A percentile compares a stretch with the other conserved stretches of the same genome.
Conservation (phyloP, 2,113 vertebrate species). For the Ancistrus triradiatus region DNA sequence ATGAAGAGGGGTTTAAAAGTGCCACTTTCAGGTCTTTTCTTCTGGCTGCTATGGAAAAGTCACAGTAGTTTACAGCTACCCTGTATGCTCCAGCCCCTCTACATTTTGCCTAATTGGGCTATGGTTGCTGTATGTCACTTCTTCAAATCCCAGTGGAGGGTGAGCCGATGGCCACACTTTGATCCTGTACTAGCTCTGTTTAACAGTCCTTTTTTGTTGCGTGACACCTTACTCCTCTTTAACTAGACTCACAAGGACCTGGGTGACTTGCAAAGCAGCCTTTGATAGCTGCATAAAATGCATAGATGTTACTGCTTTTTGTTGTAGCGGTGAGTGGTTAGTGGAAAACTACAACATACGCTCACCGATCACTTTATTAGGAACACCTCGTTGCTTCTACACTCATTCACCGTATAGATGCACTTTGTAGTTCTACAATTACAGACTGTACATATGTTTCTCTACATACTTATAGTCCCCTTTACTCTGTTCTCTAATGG, state of each 20-base stretch:
- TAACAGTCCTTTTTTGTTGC: conserved; percentile 34
- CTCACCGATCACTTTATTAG: no score
- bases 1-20: neutral
- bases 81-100: neutral
- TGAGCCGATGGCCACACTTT: neutral
- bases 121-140: conserved; percentile 21
- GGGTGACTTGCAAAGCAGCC: conserved; percentile 1
- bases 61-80: neutral
- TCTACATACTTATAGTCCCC: no score
- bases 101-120: conserved; percentile 28
- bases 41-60: conserved; percentile 13
- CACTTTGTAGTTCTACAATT: no score
- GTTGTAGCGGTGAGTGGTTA: no score
- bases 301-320: conserved; percentile 17
- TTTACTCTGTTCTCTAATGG: no score
- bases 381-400: no score
- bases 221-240: conserved; percentile 15
- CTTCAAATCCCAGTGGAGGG: conserved; percentile 1
- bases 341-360: no score
- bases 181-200: conserved; percentile 7
- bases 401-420: no score
- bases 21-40: neutral
- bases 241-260: neutral
- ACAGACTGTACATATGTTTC: no score
- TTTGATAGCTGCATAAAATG: conserved; percentile 37